Evolutionary conservation across 1,140 invertebrate species (phyloP).

Genomic region (Drosophila suzukii): DNA sequence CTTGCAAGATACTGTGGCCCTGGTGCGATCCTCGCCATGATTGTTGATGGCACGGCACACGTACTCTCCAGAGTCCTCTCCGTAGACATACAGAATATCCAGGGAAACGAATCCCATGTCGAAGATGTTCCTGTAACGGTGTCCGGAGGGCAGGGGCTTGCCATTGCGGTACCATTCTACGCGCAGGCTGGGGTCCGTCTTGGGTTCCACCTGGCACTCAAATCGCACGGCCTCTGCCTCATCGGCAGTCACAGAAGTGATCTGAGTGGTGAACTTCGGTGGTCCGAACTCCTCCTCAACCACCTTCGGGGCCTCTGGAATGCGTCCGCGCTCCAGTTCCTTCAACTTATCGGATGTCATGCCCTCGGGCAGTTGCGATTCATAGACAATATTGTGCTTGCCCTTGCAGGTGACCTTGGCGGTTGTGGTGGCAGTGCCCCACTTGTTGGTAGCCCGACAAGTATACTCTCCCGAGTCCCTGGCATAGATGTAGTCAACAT

Average conservation of each 20-base stretch:
- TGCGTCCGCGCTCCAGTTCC: conserved; percentile 94
- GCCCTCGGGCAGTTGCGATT: conserved; percentile 95
- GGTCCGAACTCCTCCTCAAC: conserved; percentile 87
- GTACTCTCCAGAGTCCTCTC: conserved; percentile 97
- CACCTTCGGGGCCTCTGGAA: conserved; percentile 89
- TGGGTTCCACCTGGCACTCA: conserved; percentile 97
- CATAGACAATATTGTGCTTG: conserved; percentile 95
- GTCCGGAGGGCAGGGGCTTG: conserved; percentile 93
- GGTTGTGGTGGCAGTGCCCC: conserved; percentile 92
- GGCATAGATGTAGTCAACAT: conserved; percentile 94
- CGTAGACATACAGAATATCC: conserved; percentile 96
- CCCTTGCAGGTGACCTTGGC: conserved; percentile 93
- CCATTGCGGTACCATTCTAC: conserved; percentile 98
- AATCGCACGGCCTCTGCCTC: conserved; percentile 97
- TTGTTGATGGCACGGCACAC: conserved; percentile 94
- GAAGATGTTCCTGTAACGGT: conserved; percentile 95
- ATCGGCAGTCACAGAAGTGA: conserved; percentile 91
- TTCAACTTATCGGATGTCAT: conserved; percentile 97
- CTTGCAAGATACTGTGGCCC: conserved; percentile 93
- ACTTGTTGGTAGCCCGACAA: conserved; percentile 93
- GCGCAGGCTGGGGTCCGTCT: conserved; percentile 95
- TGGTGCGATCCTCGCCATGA: conserved; percentile 94
- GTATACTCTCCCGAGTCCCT: conserved; percentile 94
- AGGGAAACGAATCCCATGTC: conserved; percentile 98
- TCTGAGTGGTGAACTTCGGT: conserved; percentile 94